Conservation (phyloP, 2,113 vertebrate genomes). For the Clinocottus analis region DNA sequence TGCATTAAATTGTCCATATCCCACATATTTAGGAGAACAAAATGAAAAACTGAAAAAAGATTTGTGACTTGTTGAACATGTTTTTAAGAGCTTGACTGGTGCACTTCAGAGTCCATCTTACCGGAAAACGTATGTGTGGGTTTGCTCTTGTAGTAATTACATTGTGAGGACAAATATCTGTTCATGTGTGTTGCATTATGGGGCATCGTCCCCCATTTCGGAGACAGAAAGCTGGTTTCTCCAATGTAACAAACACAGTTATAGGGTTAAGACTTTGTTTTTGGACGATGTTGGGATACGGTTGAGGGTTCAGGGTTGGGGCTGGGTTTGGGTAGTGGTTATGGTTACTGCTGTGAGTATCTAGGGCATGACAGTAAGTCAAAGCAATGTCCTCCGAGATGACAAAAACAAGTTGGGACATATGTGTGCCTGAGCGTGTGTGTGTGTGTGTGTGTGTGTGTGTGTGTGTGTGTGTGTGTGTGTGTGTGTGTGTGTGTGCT, state of each 20-base stretch:
- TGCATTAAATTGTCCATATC: neutral
- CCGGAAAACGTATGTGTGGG: slow-evolving; percentile 10
- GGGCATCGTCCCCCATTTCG: neutral
- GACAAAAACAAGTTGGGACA: slow-evolving; percentile 57
- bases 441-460: slow-evolving; percentile 11
- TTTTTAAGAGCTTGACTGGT: neutral
- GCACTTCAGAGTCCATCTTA: neutral
- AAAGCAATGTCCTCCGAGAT: slow-evolving; percentile 40
- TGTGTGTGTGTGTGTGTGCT: slow-evolving; percentile 5
- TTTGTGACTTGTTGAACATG: neutral
- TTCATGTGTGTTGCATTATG: neutral
- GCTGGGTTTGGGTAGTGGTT: slow-evolving; percentile 7
- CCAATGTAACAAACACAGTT: slow-evolving; percentile 2
- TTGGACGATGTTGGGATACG: neutral
- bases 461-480: slow-evolving; percentile 19
- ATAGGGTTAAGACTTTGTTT: neutral
- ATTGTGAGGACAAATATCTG: neutral
- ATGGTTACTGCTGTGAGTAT: slow-evolving; percentile 10
- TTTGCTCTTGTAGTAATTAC: neutral
- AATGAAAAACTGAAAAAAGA: neutral
- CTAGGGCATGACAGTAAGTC: slow-evolving; percentile 31
- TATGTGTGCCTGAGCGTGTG: slow-evolving; percentile 29
- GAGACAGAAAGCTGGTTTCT: neutral
- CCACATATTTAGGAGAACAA: too few relatives aligned
- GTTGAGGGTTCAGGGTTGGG: slow-evolving; percentile 6